Base-by-base conservation (phyloP, 30 jellyfish, hydroid and myxozoan genomes). In the Nemopilema nomurai region DNA sequence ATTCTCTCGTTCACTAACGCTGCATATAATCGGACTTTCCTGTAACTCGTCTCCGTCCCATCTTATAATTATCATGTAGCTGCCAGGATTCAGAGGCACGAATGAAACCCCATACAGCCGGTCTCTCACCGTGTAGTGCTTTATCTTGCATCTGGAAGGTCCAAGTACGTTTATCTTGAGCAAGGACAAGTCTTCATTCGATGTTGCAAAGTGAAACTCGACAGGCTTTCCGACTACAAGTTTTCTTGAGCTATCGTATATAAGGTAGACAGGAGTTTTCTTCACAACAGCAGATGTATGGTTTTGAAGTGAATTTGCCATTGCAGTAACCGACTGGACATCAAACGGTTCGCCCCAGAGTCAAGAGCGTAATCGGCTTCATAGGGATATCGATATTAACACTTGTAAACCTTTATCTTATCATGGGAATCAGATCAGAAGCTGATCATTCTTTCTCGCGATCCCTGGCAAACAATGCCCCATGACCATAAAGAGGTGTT, bases 81-180 rank as follows among this genome's bases (percentile, higher is more conserved):
- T 83, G 4, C 91, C 91, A 0, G 91, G 85, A 27, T 57, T 71
- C 4, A 83, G 77, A 1, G 91, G 91, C 20, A 83, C 91, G 49
- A 83, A 83, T 26, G 91, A 83, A 7, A 83, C 91, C 26, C 91
- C 91, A 62, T 70, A 83, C 70, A 83, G 86, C 49, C 91, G 86
- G 26, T 70, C 91, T 72, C 86, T 33, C 62, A 83, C 51, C 62
- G 82, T 69, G 22, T 83, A 83, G 50, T 83, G 91, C 74, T 83
- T 83, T 21, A 83, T 83, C 49, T 83, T 83, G 91, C 91, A 83
- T 27, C 80, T 73, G 31, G 91, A 83, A 22, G 91, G 91, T 27
- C 91, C 91, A 1, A 83, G 85, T 17, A 83, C 91, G 51, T 83
- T 83, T 22, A 83, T 76, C 73, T 83, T 83, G 20, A 83, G 69